Conservation (phyloP, 2,797 vertebrate genomes). For the Numenius phaeopus region DNA sequence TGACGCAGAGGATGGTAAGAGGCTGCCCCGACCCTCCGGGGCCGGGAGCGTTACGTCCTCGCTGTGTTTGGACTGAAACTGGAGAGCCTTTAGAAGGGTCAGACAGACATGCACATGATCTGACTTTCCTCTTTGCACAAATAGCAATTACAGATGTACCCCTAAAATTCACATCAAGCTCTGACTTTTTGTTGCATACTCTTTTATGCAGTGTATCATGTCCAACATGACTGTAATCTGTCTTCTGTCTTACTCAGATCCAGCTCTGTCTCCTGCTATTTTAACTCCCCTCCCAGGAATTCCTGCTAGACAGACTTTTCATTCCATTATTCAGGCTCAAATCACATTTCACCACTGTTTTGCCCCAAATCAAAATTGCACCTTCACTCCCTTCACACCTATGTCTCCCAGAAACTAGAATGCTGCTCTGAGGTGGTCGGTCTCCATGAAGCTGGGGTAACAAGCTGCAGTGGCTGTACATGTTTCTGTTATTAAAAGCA, state of each 20-base stretch:
- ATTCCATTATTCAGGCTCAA: background rate
- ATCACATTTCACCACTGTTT: background rate
- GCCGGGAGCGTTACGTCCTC: accelerated
- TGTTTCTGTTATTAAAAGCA: background rate
- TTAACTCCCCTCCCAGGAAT: background rate
- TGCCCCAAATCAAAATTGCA: background rate
- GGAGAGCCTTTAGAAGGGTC: background rate
- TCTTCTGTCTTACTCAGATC: background rate
- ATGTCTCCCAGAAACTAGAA: background rate
- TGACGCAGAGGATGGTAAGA: background rate
- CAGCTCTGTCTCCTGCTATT: background rate
- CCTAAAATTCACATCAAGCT: background rate
- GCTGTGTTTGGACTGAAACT: background rate
- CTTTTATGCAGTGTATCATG: background rate
- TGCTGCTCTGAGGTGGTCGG: background rate
- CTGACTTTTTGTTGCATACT: background rate
- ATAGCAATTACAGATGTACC: background rate
- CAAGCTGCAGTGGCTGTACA: background rate
- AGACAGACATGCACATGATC: background rate
- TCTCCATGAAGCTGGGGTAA: background rate
- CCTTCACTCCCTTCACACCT: background rate
- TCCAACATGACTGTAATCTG: background rate
- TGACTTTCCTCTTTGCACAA: background rate
- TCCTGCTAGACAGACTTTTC: background rate
- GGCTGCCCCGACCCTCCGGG: background rate